Evolutionary conservation across 2,113 vertebrate species (phyloP), one percentile per base, ranked within the genome.

Genomic region (Australoheros scitulus): DNA sequence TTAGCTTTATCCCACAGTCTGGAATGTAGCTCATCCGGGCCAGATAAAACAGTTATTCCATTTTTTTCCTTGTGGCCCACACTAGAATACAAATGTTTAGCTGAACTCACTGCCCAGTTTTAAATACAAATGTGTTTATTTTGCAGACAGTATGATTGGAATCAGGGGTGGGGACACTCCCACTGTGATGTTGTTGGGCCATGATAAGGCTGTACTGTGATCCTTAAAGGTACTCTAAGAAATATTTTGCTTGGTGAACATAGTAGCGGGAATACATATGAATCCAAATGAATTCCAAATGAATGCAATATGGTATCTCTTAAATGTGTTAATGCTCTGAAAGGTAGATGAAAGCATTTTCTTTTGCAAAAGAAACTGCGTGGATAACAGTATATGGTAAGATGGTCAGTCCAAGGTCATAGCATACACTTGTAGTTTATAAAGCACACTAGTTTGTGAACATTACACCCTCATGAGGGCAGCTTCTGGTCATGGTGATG

Each of bases 31-130:
- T 63, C 18, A 18, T 3, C 34, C 0, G 24, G 57, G 88, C 89
- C 89, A 93, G 86, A 86, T 75, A 79, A 91, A 92, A 93, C 83
- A 91, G 58, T 86, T 70, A 79, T 22, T 60, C 60, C 38, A 13
- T 63, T 61, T 58, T 57, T 74, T 77, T 79, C 76, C 80, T 38
- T 18, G 43, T n/a, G 34, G 61, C 63, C 83, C 2, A 3, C 2
- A 1, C 68, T n/a, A 72, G 26, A 32, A 55, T 72, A 55, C 59
- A 84, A 86, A 91, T 90, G 82, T 91, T 92, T 63, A 75, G 80
- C 52, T 29, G 26, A 80, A 61, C 79, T 68, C 15, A 10, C 63
- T 38, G 63, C 80, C 77, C 79, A 38, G 65, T 65, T 86, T 91
- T 57, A 59, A 72, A 76, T 32, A 36, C 47, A 58, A 76, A 76